Evolutionary conservation across 2,888 invertebrate genomes (phyloP).

Genomic region (Aleiodes alternator): DNA sequence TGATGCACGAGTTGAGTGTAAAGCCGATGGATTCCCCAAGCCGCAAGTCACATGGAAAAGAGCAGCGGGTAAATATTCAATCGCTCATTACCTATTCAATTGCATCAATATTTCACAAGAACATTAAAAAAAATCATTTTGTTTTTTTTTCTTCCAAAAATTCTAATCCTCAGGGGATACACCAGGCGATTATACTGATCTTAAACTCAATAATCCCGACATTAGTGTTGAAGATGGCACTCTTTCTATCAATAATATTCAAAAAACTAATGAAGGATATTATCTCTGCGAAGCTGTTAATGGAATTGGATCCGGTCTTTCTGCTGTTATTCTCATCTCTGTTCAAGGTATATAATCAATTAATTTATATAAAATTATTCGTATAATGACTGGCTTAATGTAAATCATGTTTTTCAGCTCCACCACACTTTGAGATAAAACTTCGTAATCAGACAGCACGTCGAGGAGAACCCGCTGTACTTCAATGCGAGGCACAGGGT

Average conservation of each 20-base stretch:
- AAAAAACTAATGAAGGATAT: constrained; percentile 95
- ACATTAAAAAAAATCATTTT: constrained; percentile 7
- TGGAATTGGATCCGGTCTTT: constrained; percentile 95
- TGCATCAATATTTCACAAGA: constrained; percentile 21
- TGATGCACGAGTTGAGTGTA: constrained; percentile 95
- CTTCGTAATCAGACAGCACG: constrained; percentile 93
- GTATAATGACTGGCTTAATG: background rate
- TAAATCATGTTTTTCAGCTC: constrained; percentile 79
- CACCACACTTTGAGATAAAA: constrained; percentile 95
- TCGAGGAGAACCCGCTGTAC: constrained; percentile 91
- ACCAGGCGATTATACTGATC: constrained; percentile 94
- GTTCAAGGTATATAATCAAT: constrained; percentile 86
- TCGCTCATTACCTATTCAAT: background rate
- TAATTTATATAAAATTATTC: background rate
- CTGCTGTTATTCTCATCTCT: constrained; percentile 94
- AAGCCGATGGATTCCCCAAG: constrained; percentile 96
- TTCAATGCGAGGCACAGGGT: constrained; percentile 95
- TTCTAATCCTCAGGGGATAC: constrained; percentile 83
- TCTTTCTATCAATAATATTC: constrained; percentile 91
- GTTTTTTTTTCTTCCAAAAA: background rate
- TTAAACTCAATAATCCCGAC: constrained; percentile 92
- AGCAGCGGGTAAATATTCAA: constrained; percentile 86
- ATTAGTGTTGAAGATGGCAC: constrained; percentile 97
- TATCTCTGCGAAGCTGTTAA: constrained; percentile 97
- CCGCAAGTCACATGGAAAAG: constrained; percentile 96